phyloP scores from a whole-genome alignment of 2,888 invertebrate species.

The Pollenia griseotomentosa region DNA sequence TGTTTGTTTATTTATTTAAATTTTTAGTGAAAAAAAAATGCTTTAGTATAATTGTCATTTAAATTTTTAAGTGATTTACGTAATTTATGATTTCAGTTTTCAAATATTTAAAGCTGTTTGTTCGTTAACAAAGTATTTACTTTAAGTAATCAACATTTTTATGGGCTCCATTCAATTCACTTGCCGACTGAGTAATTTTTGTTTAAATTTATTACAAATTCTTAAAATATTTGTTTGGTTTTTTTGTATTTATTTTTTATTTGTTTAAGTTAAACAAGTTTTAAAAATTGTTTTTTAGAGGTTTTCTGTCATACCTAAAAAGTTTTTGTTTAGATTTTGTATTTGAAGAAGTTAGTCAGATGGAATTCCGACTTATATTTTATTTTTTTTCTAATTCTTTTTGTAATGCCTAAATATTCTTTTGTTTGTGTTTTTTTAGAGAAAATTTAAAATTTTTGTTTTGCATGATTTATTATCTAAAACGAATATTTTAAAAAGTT shows the following conservation, averaged over 20 bases:
- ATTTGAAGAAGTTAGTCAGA: not conserved
- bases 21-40: not conserved
- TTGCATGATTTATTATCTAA: no score
- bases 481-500: no score
- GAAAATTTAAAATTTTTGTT: no score
- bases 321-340: not conserved
- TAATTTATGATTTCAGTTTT: conserved; percentile 7
- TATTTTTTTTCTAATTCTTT: not conserved
- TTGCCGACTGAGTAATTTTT: no score
- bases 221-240: not conserved
- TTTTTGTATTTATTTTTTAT: not conserved
- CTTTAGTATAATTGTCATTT: conserved; percentile 5
- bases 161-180: not conserved
- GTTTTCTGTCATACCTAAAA: not conserved
- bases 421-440: not conserved
- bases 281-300: not conserved
- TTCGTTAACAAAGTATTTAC: not conserved
- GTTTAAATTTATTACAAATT: not conserved
- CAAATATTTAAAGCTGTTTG: no score
- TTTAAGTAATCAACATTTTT: not conserved
- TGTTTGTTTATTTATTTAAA: not conserved
- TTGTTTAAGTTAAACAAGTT: not conserved
- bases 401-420: not conserved
- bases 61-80: conserved; percentile 9
- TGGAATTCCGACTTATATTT: not conserved